phyloP scores from a whole-genome alignment of 1,140 invertebrate genomes.

The Aphelenchoides besseyi region DNA sequence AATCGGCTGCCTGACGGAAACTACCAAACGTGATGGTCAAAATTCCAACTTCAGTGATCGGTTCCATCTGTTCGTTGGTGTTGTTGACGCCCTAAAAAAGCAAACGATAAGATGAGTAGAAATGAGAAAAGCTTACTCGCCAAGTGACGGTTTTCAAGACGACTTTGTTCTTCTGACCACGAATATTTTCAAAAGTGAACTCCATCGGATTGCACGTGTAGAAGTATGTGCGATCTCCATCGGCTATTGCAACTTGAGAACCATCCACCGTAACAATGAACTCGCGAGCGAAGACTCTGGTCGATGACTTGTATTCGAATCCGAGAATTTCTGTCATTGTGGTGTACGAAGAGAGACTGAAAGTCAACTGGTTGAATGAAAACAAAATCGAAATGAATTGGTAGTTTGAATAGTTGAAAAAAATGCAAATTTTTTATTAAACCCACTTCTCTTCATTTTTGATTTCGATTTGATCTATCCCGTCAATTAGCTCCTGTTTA shows the following conservation, averaged over 20 bases:
- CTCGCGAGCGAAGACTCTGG: neutral
- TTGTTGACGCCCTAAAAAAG: conserved; percentile 1
- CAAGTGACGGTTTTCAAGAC: neutral
- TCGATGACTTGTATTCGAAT: neutral
- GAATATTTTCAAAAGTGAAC: neutral
- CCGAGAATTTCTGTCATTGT: neutral
- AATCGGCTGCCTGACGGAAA: neutral
- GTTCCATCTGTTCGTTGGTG: neutral
- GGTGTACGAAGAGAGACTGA: neutral
- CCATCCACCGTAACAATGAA: neutral
- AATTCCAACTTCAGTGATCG: neutral
- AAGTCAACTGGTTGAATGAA: neutral
- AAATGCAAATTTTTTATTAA: neutral
- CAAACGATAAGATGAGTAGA: conserved; percentile 1
- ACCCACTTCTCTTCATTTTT: neutral
- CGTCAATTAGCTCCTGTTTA: too few relatives aligned
- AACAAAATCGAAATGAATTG: too few relatives aligned
- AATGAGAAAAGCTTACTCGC: neutral
- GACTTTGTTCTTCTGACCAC: neutral
- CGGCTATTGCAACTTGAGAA: neutral
- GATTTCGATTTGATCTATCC: neutral
- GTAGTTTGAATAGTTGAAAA: too few relatives aligned
- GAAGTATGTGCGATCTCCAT: neutral
- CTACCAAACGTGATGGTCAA: neutral
- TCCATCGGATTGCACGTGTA: neutral